Base-by-base conservation (phyloP, 2,113 vertebrate species). In the Ptyas mucosa region DNA sequence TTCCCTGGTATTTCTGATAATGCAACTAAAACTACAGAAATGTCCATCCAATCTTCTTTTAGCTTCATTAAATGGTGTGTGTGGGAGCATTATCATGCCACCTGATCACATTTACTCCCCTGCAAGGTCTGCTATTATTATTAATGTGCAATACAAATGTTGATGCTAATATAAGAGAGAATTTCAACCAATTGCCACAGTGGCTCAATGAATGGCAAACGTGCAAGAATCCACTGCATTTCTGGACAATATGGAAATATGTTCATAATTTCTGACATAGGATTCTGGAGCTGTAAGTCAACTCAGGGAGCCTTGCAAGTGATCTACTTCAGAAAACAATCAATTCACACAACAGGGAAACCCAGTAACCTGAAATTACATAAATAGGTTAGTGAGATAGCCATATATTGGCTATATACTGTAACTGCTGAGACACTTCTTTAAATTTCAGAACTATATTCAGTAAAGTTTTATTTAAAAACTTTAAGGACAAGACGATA, bases 401-500 rank as follows among this genome's bases (percentile, higher is more conserved):
- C 52, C 29, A 88, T 53, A 58, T 57, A 91, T 52, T 51, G n/a
- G n/a, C n/a, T n/a, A n/a, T n/a, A 58, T 43, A 93, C 39, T 46
- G 64, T 26, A 55, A 29, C 18, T 54, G 89, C 14, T 52, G 21
- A 91, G 64, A 11, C 5, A 10, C 34, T 49, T 8, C 1, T 85
- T 46, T 18, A 18, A 3, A 26, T 92, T 91, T 90, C 34, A 3
- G 20, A 46, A 4, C 18, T 81, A 43, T 0, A 0, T 5, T 34
- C 14, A 69, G 43, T 46, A 46, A 46, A 46, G 43, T 46, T 14
- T 92, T 92, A 14, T 51, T 7, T 1, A 89, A 69, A 81, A 81
- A 34, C 39, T 93, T 93, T 87, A 87, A 90, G 34, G 92, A 21
- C 58, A 39, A 85, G 57, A 95, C 8, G n/a, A 23, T 55, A 9